Evolutionary conservation across 2,888 invertebrate species (phyloP).

Genomic region (Macropis europaea): DNA sequence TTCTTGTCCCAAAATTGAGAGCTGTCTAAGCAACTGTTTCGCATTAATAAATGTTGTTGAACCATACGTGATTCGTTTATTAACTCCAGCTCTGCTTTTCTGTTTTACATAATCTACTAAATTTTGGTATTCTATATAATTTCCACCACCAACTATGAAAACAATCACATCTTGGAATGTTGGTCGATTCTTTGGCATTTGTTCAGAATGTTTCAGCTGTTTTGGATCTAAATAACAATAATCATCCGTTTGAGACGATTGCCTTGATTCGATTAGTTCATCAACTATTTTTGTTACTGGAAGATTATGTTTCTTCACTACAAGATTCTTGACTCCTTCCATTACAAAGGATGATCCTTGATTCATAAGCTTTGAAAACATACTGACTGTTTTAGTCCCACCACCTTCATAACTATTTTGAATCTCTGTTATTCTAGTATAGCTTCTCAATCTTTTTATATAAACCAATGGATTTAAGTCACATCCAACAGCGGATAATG

Average conservation of each 20-base stretch:
- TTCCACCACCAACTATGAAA: constrained; percentile 95
- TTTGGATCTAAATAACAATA: constrained; percentile 98
- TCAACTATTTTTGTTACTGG: constrained; percentile 97
- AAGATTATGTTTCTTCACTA: constrained; percentile 97
- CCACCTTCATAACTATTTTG: constrained; percentile 94
- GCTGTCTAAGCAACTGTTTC: constrained; percentile 95
- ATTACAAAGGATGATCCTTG: constrained; percentile 99
- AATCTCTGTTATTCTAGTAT: constrained; percentile 87
- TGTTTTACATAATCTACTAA: constrained; percentile 96
- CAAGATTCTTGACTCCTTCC: constrained; percentile 99
- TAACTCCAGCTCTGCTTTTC: constrained; percentile 86
- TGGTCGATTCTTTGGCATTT: constrained; percentile 83
- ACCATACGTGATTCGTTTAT: constrained; percentile 95
- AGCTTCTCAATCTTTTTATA: constrained; percentile 94
- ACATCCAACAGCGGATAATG: constrained; percentile 90
- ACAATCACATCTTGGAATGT: constrained; percentile 93
- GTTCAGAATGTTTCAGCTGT: constrained; percentile 88
- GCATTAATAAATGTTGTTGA: constrained; percentile 97
- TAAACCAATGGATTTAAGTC: constrained; percentile 93
- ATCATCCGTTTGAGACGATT: constrained; percentile 90
- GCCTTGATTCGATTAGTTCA: constrained; percentile 91
- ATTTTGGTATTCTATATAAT: constrained; percentile 99
- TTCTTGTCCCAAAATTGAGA: constrained; percentile 89
- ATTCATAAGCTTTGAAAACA: constrained; percentile 98
- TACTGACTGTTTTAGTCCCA: constrained; percentile 96